A percentile compares a stretch with the other conserved stretches of the same genome.
phyloP scores from a whole-genome alignment of 2,888 invertebrate species.

The Eledone cirrhosa region DNA sequence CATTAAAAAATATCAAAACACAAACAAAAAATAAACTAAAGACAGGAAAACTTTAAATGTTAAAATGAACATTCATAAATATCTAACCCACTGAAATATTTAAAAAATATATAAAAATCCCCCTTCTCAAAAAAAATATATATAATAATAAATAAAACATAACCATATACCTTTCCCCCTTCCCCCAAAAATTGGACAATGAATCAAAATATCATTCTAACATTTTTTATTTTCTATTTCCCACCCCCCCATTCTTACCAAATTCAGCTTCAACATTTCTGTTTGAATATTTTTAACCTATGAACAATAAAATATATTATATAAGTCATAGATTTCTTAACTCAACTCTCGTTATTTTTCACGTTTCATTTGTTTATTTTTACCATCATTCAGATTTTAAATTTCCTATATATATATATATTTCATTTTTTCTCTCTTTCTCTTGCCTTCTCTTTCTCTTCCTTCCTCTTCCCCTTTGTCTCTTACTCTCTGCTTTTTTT shows the following conservation, averaged over 20 bases:
- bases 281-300: constrained; percentile 22
- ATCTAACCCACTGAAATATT: too few relatives aligned
- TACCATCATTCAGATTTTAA: not conserved
- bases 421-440: constrained; percentile 20
- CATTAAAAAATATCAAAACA: too few relatives aligned
- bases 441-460: constrained; percentile 7
- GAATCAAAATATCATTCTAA: constrained; percentile 15
- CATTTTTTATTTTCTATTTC: not conserved
- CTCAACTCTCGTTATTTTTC: too few relatives aligned
- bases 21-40: too few relatives aligned
- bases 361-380: not conserved
- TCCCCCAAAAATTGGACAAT: not conserved
- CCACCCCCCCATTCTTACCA: constrained; percentile 13
- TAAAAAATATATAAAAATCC: not conserved
- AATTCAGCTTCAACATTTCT: constrained; percentile 18
- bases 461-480: not conserved
- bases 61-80: too few relatives aligned
- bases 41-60: too few relatives aligned
- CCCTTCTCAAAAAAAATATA: not conserved
- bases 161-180: not conserved
- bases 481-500: not conserved
- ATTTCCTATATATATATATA: not conserved
- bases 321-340: constrained; percentile 13
- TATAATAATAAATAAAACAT: constrained; percentile 1
- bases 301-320: not conserved